Base-by-base conservation (phyloP, 2,888 invertebrate genomes). In the Euzophera pinguis region DNA sequence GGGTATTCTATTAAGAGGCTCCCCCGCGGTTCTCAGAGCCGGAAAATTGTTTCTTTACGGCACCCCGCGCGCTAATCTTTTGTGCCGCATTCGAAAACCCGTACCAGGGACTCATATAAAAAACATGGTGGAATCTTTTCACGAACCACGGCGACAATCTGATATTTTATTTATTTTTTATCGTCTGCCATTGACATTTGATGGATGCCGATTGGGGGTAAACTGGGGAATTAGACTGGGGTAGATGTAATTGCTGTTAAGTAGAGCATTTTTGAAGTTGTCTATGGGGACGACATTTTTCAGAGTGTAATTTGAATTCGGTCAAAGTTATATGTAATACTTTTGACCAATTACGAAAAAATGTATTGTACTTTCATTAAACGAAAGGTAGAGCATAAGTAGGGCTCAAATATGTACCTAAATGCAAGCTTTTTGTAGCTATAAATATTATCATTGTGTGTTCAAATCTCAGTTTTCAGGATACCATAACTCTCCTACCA, bases 31-130 rank as follows among this genome's bases (percentile, higher is more conserved):
- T 77, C 65, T 71, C 78, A 73, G 80, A 73, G 72, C 77, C 78
- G 76, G 84, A 73, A 89, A 89, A 90, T 89, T 89, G 89, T 89
- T 90, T 89, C 87, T 89, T 87, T 86, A 89, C 82, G 76, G 80
- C 87, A 72, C 88, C 81, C 85, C 74, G 70, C 73, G 78, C 79
- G 85, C 84, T 90, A 89, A 90, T 89, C 87, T 85, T 71, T 74
- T 63, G 64, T 61, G 64, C 61, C 58, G 58, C 58, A 48, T 58
- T 57, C 56, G 57, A 55, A 61, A 61, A 63, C 57, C 55, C 53
- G 53, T 16, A 55, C 53, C 53, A 55, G 47, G 50, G 38, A 38
- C 43, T 54, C 43, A 58, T 57, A 61, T 60, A 62, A 57, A 60
- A 52, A 55, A 56, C 62, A 56, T 54, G 59, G 61, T 52, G 65